Conservation (phyloP, 1,140 invertebrate genomes). For the Leguminivora glycinivorella region DNA sequence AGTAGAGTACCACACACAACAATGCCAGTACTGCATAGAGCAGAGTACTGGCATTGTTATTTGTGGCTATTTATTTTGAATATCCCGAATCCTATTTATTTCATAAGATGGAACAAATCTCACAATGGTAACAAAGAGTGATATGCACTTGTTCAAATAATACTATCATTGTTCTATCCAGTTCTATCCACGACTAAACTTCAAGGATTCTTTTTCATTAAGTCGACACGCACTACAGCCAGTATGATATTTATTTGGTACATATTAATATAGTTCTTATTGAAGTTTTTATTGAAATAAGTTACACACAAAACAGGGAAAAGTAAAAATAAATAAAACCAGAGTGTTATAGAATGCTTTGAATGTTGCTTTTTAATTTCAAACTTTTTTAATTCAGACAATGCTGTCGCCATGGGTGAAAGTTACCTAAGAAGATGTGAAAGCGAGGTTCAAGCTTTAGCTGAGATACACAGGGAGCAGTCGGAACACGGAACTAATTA, state of each 20-base stretch:
- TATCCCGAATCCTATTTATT: neutral
- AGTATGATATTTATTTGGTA: neutral
- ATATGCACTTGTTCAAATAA: constrained; percentile 1
- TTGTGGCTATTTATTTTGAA: too few species aligned
- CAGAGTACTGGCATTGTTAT: too few species aligned
- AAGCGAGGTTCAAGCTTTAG: constrained; percentile 75
- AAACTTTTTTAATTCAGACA: constrained; percentile 50
- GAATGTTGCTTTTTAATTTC: neutral
- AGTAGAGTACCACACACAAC: too few species aligned
- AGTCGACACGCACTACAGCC: neutral
- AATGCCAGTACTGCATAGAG: too few species aligned
- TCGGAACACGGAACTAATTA: constrained; percentile 75
- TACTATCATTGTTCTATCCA: neutral
- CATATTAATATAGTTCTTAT: neutral
- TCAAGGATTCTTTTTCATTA: neutral
- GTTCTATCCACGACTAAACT: constrained; percentile 7
- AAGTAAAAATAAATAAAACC: neutral
- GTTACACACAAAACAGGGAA: neutral
- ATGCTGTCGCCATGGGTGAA: constrained; percentile 58
- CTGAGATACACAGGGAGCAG: constrained; percentile 70
- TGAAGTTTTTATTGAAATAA: neutral
- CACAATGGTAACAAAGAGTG: neutral
- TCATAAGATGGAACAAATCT: neutral
- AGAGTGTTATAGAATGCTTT: neutral
- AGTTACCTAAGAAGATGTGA: constrained; percentile 81